Conservation (phyloP, 2,113 vertebrate species). For the Marmota monax region DNA sequence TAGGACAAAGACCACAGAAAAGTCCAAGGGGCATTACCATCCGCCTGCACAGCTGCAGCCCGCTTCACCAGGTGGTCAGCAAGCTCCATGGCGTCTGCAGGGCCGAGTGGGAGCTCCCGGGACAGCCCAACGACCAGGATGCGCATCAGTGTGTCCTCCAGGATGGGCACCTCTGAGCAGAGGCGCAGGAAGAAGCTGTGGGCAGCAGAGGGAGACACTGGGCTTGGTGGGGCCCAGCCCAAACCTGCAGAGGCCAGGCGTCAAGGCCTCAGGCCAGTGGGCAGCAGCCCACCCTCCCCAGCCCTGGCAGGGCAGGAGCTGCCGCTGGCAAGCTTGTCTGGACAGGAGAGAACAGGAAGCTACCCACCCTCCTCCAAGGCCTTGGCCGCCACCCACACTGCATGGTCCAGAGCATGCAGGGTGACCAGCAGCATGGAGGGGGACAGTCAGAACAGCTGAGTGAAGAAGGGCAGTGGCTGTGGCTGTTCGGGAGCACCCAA, state of each 20-base stretch:
- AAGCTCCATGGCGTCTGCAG: slow-evolving; percentile 98
- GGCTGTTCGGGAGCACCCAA: rapidly evolving
- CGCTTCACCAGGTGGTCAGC: slow-evolving; percentile 98
- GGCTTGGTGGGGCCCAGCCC: rapidly evolving
- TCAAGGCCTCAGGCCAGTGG: background rate
- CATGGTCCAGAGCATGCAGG: rapidly evolving
- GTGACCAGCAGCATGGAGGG: background rate
- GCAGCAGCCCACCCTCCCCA: background rate
- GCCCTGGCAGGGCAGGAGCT: no score
- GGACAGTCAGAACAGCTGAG: rapidly evolving
- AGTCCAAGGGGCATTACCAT: slow-evolving; percentile 87
- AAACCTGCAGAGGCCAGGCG: background rate
- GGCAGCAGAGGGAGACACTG: background rate
- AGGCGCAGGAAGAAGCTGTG: slow-evolving; percentile 97
- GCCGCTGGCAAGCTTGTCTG: rapidly evolving
- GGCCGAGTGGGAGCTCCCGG: slow-evolving; percentile 96
- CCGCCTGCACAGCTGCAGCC: slow-evolving; percentile 95
- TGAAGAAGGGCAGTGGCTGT: rapidly evolving
- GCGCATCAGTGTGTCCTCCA: slow-evolving; percentile 98
- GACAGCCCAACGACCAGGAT: slow-evolving; percentile 97
- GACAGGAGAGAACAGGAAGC: no score
- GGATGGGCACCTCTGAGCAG: slow-evolving; percentile 97
- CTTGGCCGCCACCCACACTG: no score
- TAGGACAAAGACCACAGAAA: rapidly evolving
- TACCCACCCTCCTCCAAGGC: rapidly evolving